A percentile compares a stretch with the other conserved stretches of the same genome.
Conservation (phyloP, 2,113 vertebrate genomes). For the Pluvialis apricaria region DNA sequence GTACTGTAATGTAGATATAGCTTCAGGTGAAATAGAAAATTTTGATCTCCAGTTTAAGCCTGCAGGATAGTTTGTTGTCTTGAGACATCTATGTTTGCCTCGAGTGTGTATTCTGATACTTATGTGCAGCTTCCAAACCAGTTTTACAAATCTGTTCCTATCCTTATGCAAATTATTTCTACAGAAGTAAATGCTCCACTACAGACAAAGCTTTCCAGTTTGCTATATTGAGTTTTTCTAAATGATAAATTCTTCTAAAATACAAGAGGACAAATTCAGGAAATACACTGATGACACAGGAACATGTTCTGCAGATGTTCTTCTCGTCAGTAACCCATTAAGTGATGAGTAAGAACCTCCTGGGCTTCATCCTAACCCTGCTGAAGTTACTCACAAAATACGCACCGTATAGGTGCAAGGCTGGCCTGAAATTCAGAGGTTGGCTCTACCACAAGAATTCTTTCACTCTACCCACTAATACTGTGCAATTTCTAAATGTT, state of each 20-base stretch:
- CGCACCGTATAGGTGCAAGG: neutral
- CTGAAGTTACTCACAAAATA: neutral
- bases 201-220: neutral
- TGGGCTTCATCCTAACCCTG: neutral
- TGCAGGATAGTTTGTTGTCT: neutral
- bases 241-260: neutral
- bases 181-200: neutral
- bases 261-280: neutral
- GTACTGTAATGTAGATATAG: neutral
- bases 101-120: neutral
- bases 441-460: neutral
- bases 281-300: neutral
- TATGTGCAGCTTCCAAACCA: neutral
- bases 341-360: slow-evolving; percentile 11
- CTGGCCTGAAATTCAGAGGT: neutral
- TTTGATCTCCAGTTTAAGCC: neutral
- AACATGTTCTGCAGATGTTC: neutral
- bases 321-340: neutral
- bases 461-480: neutral
- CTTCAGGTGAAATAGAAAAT: neutral
- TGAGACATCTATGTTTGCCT: neutral
- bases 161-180: neutral
- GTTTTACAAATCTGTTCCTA: neutral
- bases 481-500: neutral
- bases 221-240: neutral